Percentiles rank a stretch among this genome's conserved stretches.
phyloP scores from a whole-genome alignment of 2,797 vertebrate genomes.

The Urosaurus nigricauda region DNA sequence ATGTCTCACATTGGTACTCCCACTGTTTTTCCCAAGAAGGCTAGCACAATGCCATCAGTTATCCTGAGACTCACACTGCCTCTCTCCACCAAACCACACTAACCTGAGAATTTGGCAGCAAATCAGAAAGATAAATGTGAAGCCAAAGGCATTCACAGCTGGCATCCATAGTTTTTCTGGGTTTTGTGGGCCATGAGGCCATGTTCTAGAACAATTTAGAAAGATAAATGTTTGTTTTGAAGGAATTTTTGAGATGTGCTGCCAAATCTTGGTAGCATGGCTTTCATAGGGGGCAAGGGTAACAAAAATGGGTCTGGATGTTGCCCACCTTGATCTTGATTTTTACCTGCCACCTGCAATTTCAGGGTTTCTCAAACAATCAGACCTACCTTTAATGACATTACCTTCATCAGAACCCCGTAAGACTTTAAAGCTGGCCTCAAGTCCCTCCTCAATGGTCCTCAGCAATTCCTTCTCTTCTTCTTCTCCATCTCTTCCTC shows the following conservation, averaged over 20 bases:
- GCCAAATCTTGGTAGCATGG: background rate
- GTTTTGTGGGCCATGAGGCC: no score
- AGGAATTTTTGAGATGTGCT: background rate
- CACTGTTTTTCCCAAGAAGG: background rate
- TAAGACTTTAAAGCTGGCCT: constrained; percentile 84
- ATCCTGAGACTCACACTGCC: background rate
- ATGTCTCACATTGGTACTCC: background rate
- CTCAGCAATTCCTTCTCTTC: constrained; percentile 83
- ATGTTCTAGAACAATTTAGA: background rate
- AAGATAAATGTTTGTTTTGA: background rate
- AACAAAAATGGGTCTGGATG: background rate
- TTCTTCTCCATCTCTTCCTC: constrained; percentile 61
- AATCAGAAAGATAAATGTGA: background rate
- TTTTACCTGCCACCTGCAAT: background rate
- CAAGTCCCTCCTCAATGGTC: constrained; percentile 71
- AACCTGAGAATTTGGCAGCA: background rate
- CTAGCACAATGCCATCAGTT: background rate
- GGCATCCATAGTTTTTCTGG: no score
- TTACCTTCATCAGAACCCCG: constrained; percentile 80
- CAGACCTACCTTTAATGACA: constrained; percentile 53
- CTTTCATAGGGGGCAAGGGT: background rate
- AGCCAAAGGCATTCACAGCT: no score
- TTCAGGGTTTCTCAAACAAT: no score
- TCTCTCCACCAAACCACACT: background rate
- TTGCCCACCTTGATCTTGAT: background rate